These are phyloP conservation scores for Eurosta solidaginis DNA, from an alignment of 1,140 invertebrate genomes.

Conservation along the genomic window DNA sequence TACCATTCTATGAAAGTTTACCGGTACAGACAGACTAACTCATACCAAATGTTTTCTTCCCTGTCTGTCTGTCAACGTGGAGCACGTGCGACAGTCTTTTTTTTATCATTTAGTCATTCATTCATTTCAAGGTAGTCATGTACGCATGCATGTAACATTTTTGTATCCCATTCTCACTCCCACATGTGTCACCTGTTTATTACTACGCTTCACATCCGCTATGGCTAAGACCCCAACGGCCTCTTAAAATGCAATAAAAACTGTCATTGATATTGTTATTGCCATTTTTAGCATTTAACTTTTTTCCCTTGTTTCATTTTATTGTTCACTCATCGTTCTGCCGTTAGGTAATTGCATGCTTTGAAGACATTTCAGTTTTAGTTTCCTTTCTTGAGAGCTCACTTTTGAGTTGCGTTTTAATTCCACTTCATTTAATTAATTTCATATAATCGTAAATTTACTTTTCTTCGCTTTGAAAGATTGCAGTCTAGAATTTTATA, in stretches of 20 bases:
- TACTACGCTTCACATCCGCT: background rate
- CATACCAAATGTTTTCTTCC: background rate
- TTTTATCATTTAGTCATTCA: background rate
- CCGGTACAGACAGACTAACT: background rate
- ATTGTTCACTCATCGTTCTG: background rate
- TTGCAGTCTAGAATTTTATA: too few relatives aligned
- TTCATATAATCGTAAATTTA: conserved; percentile 5
- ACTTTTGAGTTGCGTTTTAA: background rate
- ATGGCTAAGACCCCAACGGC: background rate
- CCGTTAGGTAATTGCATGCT: conserved; percentile 13
- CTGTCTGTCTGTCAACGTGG: background rate
- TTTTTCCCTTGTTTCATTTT: background rate
- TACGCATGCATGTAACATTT: background rate
- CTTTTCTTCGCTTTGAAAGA: too few relatives aligned
- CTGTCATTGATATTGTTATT: conserved; percentile 9
- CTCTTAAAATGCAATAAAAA: conserved; percentile 26
- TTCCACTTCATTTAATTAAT: conserved; percentile 26
- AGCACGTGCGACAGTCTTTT: background rate
- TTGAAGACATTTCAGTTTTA: conserved; percentile 1
- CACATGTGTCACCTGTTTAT: background rate
- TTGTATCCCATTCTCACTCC: background rate
- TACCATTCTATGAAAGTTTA: background rate
- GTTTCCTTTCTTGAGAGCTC: background rate
- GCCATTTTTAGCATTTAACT: background rate
- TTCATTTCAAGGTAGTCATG: background rate